Base-by-base conservation (phyloP, 2,113 vertebrate species). In the Dipodomys ordii region DNA sequence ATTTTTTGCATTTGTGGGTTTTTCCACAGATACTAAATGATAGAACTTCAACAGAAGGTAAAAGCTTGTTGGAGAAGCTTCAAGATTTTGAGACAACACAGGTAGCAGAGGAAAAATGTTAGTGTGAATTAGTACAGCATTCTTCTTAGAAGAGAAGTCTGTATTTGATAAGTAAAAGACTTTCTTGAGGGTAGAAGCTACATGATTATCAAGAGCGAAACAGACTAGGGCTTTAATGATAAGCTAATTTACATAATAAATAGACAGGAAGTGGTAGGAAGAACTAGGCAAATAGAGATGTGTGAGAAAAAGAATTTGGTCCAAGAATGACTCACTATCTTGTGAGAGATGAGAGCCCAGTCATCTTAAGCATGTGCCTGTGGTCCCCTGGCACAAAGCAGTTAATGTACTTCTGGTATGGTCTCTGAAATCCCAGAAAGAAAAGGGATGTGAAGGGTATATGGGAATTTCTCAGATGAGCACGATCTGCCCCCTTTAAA, bases 21-120 rank as follows among this genome's bases (percentile, higher is more conserved):
- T 83, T 90, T n/a, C 28, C 87, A 67, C 19, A 32, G 25, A 78
- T 72, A 78, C 11, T 78, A 95, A 90, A 32, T 76, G 64, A 65
- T 0, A 72, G 82, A 76, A 77, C 27, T 71, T 53, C 28, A 87
- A 62, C 7, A 49, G 68, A 80, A 5, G 49, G 30, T 80, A 71
- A 71, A 57, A 87, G 32, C 22, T 90, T 16, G n/a, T 32, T 64
- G 74, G 60, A 27, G 88, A 93, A 72, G 9, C 13, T 60, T 83
- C 76, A 60, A 62, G 72, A 73, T 90, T 87, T 72, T 78, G 77
- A 87, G 20, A 32, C 83, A n/a, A 49, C 30, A 73, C 28, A 72
- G 6, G 30, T 65, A 39, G n/a, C 85, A 73, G 71, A 92, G 46
- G 39, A 53, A 25, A 90, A 71, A 90, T 20, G 19, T 39, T 71